Evolutionary conservation across 1,140 invertebrate genomes (phyloP), one percentile per base, ranked within the genome.

Genomic region (Hycleus phaleratus): DNA sequence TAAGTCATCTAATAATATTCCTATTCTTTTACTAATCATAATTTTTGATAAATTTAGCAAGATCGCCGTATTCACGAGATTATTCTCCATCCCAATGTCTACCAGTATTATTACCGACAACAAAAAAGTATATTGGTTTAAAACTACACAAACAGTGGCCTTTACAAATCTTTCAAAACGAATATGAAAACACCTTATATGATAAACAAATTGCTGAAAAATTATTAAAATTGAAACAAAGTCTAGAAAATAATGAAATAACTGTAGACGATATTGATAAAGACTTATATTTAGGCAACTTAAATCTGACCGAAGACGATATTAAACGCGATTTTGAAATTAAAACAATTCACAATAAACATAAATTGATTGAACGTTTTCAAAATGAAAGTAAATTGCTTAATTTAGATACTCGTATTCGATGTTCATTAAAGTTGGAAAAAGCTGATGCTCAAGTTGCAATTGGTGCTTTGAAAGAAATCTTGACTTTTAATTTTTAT

Each of bases 401-500:
- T 43, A 54, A 57, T 46, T 64, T 65, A 47, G 69, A 71, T 49
- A 45, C 56, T 2, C 62, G 67, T 62, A 72, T 71, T 44, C 69
- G 67, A 62, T 62, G 55, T 32, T 62, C 56, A 56, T 55, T 70
- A 32, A 60, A 67, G 42, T 66, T 78, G 40, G 69, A 73, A 43
- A 66, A 71, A 54, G 78, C 77, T 26, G 66, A 79, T 63, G 72
- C 73, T 32, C 46, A 61, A 46, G 32, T 18, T 18, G 71, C 71
- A 0, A 44, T 72, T 18, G 71, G 80, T 54, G 82, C 80, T 67
- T 74, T 87, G 38, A 74, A 80, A 42, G 71, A 75, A 1, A 79
- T 87, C 75, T 79, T 84, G 54, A 79, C 79, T 59, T 72, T 86
- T 46, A 72, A 82, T 67, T 78, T 81, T 8, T 70, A 92, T 44